Base-by-base conservation (phyloP, 1,140 invertebrate genomes). In the Trissolcus basalis region DNA sequence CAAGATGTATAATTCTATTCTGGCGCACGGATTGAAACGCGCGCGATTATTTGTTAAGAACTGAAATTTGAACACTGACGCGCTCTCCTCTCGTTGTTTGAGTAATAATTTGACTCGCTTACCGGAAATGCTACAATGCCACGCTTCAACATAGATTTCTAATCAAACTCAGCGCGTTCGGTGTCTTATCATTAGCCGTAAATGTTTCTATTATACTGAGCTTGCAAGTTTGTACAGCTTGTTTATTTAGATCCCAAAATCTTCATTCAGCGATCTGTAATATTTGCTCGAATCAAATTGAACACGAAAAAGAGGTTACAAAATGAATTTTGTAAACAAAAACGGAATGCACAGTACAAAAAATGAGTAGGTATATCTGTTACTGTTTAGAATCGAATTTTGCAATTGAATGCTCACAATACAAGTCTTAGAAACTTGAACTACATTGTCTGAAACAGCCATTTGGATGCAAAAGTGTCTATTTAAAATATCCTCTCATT, bases 401-500 rank as follows among this genome's bases (percentile, higher is more conserved):
- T n/a, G n/a, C n/a, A n/a, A n/a, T n/a, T n/a, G n/a, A n/a, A n/a
- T n/a, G n/a, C n/a, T n/a, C n/a, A n/a, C n/a, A n/a, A n/a, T n/a
- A n/a, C 19, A 27, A 1, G 19, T 44, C 12, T 44, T 1, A 44
- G 11, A 44, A 44, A 44, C 8, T 12, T 3, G 12, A 44, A 13
- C 13, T n/a, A n/a, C n/a, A n/a, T n/a, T n/a, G 11, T 12, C 8
- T 13, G 7, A 13, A n/a, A 13, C 3, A 44, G 11, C 43, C 7
- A 3, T 44, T 11, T 3, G 43, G 12, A 1, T 11, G 2, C 4
- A 50, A 33, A 27, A 11, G 13, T 33, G 32, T 32, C 15, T 12
- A 12, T 58, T 48, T n/a, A 47, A 58, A 47, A 47, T 36, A 43
- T 36, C n/a, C n/a, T 10, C n/a, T 36, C 33, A 16, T 48, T 48